Evolutionary conservation across 2,113 vertebrate species (phyloP).

Genomic region (Microtus oregoni): DNA sequence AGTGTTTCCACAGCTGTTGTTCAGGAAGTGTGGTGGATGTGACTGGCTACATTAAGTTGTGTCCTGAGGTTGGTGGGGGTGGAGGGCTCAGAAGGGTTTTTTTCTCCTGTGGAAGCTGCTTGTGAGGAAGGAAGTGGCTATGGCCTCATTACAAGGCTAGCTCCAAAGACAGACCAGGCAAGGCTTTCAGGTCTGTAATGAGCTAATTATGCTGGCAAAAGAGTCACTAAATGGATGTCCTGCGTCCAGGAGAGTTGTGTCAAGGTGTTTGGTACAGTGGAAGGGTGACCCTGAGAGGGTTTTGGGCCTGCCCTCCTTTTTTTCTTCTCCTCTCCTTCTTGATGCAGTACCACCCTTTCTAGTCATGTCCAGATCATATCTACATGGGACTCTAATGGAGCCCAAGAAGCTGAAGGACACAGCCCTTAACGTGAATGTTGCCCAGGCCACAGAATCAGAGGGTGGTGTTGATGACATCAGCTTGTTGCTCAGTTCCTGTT

Average conservation of each 20-base stretch:
- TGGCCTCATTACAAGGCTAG: neutral
- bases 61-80: neutral
- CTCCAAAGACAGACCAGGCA: neutral
- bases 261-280: neutral
- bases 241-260: neutral
- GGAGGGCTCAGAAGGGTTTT: neutral
- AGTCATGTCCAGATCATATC: neutral
- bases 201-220: neutral
- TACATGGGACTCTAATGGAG: neutral
- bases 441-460: neutral
- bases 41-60: neutral
- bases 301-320: neutral
- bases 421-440: neutral
- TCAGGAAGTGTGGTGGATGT: neutral
- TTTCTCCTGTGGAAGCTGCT: neutral
- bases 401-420: neutral
- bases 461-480: neutral
- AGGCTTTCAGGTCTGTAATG: no score
- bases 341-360: neutral
- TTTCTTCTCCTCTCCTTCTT: neutral
- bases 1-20: neutral
- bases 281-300: neutral
- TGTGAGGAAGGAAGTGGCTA: neutral
- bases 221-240: neutral
- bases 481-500: neutral